Conservation (phyloP, 2,888 invertebrate genomes). For the Rotaria macrura region DNA sequence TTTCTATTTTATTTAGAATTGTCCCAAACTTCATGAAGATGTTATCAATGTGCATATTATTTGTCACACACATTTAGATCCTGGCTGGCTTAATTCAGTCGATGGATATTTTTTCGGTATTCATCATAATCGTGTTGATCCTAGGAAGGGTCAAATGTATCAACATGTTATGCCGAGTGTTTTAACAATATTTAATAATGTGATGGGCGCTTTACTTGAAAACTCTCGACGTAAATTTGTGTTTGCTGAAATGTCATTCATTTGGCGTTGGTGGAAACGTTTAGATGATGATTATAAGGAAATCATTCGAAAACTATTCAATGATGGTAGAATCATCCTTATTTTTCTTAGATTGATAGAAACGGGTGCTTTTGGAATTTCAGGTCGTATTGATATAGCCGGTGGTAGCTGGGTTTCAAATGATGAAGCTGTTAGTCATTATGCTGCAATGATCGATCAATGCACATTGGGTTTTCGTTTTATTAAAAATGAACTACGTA, state of each 20-base stretch:
- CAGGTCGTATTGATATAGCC: conserved; percentile 51
- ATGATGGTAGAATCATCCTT: conserved; percentile 43
- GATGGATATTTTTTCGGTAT: background rate
- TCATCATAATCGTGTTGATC: background rate
- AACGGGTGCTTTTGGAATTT: background rate
- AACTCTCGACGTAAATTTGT: conserved; percentile 65
- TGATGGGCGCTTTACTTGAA: conserved; percentile 64
- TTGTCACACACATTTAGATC: conserved; percentile 5
- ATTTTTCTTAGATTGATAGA: background rate
- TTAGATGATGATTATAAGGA: conserved; percentile 57
- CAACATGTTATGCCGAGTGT: background rate
- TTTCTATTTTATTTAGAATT: background rate
- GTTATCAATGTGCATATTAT: background rate
- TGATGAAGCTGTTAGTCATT: conserved; percentile 55
- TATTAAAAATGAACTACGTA: conserved; percentile 46
- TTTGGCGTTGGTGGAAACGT: conserved; percentile 73
- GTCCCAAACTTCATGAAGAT: background rate
- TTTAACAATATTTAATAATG: conserved; percentile 41
- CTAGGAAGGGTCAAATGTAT: background rate
- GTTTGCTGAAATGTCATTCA: conserved; percentile 75
- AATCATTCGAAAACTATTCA: conserved; percentile 60
- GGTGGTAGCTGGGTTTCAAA: conserved; percentile 56
- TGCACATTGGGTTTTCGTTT: conserved; percentile 54
- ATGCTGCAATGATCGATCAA: conserved; percentile 54
- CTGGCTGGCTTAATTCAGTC: background rate